These are phyloP conservation scores for Lucilia sericata DNA, from an alignment of 1,140 invertebrate species.

Conservation along the genomic window DNA sequence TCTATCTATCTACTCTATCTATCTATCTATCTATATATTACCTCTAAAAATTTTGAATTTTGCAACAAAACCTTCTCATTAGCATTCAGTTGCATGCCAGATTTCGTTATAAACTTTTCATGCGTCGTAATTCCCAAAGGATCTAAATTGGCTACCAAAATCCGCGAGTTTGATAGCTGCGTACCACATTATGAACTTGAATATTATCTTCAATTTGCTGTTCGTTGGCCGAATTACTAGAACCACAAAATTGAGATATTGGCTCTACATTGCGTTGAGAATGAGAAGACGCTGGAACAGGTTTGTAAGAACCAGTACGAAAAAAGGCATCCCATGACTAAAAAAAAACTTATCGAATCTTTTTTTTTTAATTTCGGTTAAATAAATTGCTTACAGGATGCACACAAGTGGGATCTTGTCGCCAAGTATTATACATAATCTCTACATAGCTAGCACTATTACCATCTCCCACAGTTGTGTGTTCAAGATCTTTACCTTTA, in stretches of 20 bases:
- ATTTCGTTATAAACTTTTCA: slow-evolving; percentile 33
- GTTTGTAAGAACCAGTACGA: slow-evolving; percentile 40
- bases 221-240: slow-evolving; percentile 69
- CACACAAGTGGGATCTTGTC: slow-evolving; percentile 48
- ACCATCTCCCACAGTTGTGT: slow-evolving; percentile 23
- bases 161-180: slow-evolving; percentile 95
- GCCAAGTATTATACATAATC: slow-evolving; percentile 47
- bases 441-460: slow-evolving; percentile 48
- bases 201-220: slow-evolving; percentile 97
- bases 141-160: slow-evolving; percentile 94
- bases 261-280: background rate
- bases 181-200: slow-evolving; percentile 97
- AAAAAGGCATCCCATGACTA: slow-evolving; percentile 57
- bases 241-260: background rate
- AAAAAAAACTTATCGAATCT: too few species aligned
- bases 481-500: background rate
- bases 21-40: slow-evolving; percentile 42
- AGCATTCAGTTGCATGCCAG: slow-evolving; percentile 69
- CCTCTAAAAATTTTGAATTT: slow-evolving; percentile 57
- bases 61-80: slow-evolving; percentile 58
- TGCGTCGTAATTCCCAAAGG: slow-evolving; percentile 80
- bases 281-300: background rate
- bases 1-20: background rate
- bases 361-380: too few species aligned
- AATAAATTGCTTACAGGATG: slow-evolving; percentile 46